Conservation (phyloP, 2,113 vertebrate genomes). For the Ictalurus furcatus region DNA sequence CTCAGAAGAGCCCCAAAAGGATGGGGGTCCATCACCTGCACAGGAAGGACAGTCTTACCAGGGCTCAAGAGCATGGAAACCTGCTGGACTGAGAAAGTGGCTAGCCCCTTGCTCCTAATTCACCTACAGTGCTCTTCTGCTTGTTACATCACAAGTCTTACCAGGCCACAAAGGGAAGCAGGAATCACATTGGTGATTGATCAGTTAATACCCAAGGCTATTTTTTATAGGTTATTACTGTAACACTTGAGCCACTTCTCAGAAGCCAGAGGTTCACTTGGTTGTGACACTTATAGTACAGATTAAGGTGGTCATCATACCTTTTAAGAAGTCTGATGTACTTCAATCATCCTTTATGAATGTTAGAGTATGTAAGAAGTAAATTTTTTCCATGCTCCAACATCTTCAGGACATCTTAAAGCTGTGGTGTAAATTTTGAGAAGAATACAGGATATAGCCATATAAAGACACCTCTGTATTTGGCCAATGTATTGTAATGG, state of each 20-base stretch:
- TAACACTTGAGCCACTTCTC: slow-evolving; percentile 28
- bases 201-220: slow-evolving; percentile 15
- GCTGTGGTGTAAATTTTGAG: slow-evolving; percentile 15
- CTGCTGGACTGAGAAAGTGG: slow-evolving; percentile 81
- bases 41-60: slow-evolving; percentile 94
- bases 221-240: slow-evolving; percentile 37
- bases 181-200: slow-evolving; percentile 7
- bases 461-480: slow-evolving; percentile 32
- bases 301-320: not conserved
- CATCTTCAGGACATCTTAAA: slow-evolving; percentile 25
- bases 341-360: slow-evolving; percentile 32
- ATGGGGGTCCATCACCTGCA: slow-evolving; percentile 97
- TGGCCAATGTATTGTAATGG: slow-evolving; percentile 36
- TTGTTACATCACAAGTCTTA: slow-evolving; percentile 40
- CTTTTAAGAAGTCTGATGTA: slow-evolving; percentile 6
- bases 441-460: slow-evolving; percentile 54
- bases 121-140: slow-evolving; percentile 50
- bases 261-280: slow-evolving; percentile 26
- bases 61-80: slow-evolving; percentile 94
- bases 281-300: slow-evolving; percentile 19
- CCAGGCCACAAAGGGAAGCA: slow-evolving; percentile 25
- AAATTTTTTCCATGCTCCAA: not conserved
- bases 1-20: slow-evolving; percentile 90
- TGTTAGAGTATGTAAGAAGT: slow-evolving; percentile 10
- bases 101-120: not conserved